Evolutionary conservation across 1,140 invertebrate genomes (phyloP).

Genomic region (Diorhabda elongata): DNA sequence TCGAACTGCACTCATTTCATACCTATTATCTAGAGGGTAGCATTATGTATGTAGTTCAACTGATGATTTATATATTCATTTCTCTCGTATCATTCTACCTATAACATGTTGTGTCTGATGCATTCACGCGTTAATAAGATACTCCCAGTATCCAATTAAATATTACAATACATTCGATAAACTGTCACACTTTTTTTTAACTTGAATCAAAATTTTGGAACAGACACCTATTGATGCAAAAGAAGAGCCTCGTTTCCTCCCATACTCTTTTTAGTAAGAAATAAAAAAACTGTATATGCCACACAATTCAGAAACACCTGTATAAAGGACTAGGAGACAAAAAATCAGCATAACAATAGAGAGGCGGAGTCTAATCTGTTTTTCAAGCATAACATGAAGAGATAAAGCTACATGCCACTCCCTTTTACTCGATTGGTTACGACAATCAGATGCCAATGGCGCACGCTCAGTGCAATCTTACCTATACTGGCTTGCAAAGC

Average conservation of each 20-base stretch:
- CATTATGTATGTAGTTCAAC: too few relatives aligned
- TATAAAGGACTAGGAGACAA: constrained; percentile 47
- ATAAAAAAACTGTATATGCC: constrained; percentile 29
- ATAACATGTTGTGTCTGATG: too few relatives aligned
- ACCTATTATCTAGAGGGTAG: too few relatives aligned
- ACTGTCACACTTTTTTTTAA: background rate
- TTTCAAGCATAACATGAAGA: constrained; percentile 43
- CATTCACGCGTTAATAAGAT: too few relatives aligned
- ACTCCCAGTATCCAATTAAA: constrained; percentile 21
- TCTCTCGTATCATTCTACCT: too few relatives aligned
- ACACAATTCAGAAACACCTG: constrained; percentile 47
- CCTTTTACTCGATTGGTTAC: constrained; percentile 36
- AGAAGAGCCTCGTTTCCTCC: constrained; percentile 27
- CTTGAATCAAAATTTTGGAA: constrained; percentile 18
- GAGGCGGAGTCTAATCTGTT: constrained; percentile 40
- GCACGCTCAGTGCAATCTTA: constrained; percentile 36
- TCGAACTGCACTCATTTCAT: too few relatives aligned
- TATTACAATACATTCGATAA: constrained; percentile 19
- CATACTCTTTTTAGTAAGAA: constrained; percentile 23
- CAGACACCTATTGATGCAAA: constrained; percentile 26
- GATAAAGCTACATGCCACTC: constrained; percentile 41
- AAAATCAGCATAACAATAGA: constrained; percentile 47
- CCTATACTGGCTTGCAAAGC: constrained; percentile 29
- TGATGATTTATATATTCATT: too few relatives aligned
- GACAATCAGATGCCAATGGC: constrained; percentile 18